A percentile compares a stretch with the other conserved stretches of the same genome.
phyloP scores from a whole-genome alignment of 1,140 invertebrate genomes.

The Globodera ellingtonae region DNA sequence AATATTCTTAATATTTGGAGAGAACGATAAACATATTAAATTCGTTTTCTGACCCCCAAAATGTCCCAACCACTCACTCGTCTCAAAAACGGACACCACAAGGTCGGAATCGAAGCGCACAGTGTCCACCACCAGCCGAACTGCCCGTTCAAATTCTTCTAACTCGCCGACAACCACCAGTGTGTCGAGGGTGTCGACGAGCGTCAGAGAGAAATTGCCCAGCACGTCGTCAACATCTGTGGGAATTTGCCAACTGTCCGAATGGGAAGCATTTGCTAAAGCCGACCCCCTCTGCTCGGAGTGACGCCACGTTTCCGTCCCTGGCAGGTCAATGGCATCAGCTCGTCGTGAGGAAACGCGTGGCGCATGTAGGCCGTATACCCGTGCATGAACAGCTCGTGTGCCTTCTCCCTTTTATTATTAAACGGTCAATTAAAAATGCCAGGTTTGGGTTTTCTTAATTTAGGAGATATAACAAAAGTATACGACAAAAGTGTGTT shows the following conservation, averaged over 20 bases:
- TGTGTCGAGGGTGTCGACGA: constrained; percentile 91
- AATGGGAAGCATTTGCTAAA: not conserved
- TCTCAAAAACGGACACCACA: constrained; percentile 96
- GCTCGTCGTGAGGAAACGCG: constrained; percentile 95
- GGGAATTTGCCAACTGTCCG: too few species aligned
- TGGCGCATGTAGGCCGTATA: constrained; percentile 89
- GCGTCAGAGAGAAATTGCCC: constrained; percentile 90
- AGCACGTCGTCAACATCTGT: constrained; percentile 42
- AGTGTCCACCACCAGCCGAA: constrained; percentile 77
- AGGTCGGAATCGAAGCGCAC: constrained; percentile 90
- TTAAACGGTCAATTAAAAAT: constrained; percentile 14
- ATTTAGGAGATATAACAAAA: not conserved
- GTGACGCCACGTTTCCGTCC: constrained; percentile 80
- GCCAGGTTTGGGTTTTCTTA: not conserved
- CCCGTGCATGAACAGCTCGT: constrained; percentile 96
- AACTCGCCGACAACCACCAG: constrained; percentile 87
- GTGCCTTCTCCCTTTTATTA: constrained; percentile 76
- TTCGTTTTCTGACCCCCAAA: not conserved
- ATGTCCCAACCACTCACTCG: constrained; percentile 68
- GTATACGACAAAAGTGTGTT: not conserved
- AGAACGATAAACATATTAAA: too few species aligned
- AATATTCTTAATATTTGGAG: too few species aligned
- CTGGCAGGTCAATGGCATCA: constrained; percentile 94
- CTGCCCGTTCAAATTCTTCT: constrained; percentile 88
- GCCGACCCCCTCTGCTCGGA: constrained; percentile 87